Evolutionary conservation across 2,113 vertebrate species (phyloP).

Genomic region (Tympanuchus pallidicinctus): DNA sequence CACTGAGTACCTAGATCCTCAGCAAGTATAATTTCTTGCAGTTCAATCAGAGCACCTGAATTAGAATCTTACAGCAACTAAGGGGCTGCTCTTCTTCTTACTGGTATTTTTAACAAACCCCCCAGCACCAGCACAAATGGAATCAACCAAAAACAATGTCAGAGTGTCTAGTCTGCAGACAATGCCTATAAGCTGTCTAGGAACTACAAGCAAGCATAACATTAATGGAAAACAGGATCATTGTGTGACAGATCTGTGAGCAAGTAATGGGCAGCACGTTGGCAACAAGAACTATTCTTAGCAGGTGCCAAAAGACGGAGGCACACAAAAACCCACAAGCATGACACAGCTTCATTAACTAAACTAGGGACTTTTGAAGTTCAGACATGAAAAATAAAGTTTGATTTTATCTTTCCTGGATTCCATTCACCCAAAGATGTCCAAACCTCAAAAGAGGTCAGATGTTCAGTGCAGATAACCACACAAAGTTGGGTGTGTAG

Average conservation of each 20-base stretch:
- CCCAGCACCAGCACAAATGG: background rate
- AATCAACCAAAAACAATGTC: background rate
- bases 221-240: background rate
- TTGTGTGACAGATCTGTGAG: background rate
- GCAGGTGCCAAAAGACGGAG: background rate
- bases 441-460: slow-evolving; percentile 68
- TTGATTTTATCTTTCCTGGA: slow-evolving; percentile 59
- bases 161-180: background rate
- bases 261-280: background rate
- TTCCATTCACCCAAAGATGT: slow-evolving; percentile 67
- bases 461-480: slow-evolving; percentile 69
- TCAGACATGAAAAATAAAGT: slow-evolving; percentile 62
- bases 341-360: slow-evolving; percentile 57
- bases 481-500: slow-evolving; percentile 51
- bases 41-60: background rate
- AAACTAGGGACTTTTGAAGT: slow-evolving; percentile 61
- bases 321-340: background rate
- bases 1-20: background rate
- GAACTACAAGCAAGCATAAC: background rate
- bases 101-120: background rate
- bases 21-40: background rate
- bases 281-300: background rate
- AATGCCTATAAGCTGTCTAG: background rate
- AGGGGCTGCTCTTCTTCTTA: background rate
- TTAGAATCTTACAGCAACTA: background rate